Evolutionary conservation across 2,113 vertebrate genomes (phyloP).

Genomic region (Mus pahari): DNA sequence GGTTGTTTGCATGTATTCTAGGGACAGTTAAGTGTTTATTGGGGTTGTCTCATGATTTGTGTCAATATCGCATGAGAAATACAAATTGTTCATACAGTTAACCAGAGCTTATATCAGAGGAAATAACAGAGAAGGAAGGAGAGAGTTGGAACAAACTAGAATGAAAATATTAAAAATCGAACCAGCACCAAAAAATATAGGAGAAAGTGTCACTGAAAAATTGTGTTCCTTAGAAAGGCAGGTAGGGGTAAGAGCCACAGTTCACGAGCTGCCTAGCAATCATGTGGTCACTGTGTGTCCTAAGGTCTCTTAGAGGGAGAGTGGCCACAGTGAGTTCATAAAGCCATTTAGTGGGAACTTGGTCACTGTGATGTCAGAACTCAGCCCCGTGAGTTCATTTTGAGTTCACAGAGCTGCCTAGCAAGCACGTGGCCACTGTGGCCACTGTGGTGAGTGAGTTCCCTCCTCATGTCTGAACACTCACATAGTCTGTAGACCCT

Average conservation of each 20-base stretch:
- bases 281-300: not conserved
- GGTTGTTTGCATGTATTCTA: not conserved
- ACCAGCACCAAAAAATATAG: not conserved
- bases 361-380: not conserved
- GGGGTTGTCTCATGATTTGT: not conserved
- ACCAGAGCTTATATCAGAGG: too few relatives aligned
- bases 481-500: not conserved
- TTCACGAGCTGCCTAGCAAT: not conserved
- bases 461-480: accelerated
- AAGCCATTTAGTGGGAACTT: accelerated
- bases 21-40: not conserved
- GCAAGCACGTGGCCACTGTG: accelerated
- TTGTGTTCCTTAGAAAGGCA: not conserved
- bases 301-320: not conserved
- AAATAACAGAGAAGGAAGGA: not conserved
- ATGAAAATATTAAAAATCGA: not conserved
- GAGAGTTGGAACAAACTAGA: not conserved
- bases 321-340: not conserved
- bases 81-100: not conserved
- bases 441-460: not conserved
- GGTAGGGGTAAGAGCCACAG: not conserved
- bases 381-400: not conserved
- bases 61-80: not conserved
- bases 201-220: not conserved
- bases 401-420: not conserved